A percentile compares a stretch with the other conserved stretches of the same genome.
Conservation (phyloP, 2,113 vertebrate species). For the Nanorana parkeri region DNA sequence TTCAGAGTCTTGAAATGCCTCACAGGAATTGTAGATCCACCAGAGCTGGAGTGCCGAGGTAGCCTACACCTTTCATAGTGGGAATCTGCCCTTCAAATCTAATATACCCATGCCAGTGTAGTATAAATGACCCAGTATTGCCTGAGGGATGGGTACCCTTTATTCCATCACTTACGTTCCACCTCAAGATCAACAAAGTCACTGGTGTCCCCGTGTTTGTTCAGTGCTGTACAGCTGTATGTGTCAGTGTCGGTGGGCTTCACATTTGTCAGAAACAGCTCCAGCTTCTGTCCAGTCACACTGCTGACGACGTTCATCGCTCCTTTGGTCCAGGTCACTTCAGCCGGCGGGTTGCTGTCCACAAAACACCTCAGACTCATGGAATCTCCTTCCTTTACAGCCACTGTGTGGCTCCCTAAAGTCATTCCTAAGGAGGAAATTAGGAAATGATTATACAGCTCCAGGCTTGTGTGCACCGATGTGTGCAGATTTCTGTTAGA, state of each 20-base stretch:
- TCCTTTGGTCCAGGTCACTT: conserved; percentile 2
- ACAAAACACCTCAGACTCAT: not conserved
- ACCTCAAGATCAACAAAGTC: conserved; percentile 24
- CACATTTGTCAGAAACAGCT: not conserved
- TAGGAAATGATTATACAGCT: not conserved
- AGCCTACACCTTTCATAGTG: no score
- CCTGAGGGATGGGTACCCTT: not conserved
- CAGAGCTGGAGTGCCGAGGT: no score
- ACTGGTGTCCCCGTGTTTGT: not conserved
- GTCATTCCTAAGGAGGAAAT: not conserved
- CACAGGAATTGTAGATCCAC: no score
- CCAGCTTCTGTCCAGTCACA: not conserved
- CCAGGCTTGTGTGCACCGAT: no score
- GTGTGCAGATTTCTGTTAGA: no score
- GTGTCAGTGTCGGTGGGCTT: not conserved
- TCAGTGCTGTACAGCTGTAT: conserved; percentile 16
- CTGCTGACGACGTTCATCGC: not conserved
- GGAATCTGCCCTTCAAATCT: no score
- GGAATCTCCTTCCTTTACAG: not conserved
- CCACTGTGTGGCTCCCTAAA: not conserved
- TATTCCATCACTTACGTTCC: not conserved
- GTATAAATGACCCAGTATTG: no score
- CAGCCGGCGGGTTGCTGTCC: conserved; percentile 18
- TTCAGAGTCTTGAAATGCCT: no score
- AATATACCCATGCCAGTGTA: no score